phyloP scores from a whole-genome alignment of 2,113 vertebrate species.

The Psilopsiagon aymara region DNA sequence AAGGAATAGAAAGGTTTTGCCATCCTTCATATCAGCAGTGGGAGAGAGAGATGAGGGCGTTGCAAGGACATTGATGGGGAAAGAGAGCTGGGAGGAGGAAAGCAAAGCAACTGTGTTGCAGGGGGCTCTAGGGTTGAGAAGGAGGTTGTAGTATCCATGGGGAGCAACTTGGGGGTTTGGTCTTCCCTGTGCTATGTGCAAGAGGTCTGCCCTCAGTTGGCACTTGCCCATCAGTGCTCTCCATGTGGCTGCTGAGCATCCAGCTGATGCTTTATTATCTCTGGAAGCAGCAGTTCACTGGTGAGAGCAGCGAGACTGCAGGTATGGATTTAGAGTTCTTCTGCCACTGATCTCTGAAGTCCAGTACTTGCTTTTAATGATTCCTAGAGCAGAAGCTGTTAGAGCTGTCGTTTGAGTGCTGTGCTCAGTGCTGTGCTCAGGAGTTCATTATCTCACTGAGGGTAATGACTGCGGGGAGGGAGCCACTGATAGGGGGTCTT shows the following conservation, averaged over 20 bases:
- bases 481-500: neutral
- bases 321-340: neutral
- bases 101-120: neutral
- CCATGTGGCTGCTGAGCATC: neutral
- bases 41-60: neutral
- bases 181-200: accelerated
- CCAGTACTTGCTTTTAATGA: neutral
- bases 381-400: neutral
- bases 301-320: neutral
- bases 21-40: neutral
- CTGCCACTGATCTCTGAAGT: neutral
- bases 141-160: neutral
- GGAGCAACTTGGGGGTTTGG: neutral
- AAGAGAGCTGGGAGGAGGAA: neutral
- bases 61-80: neutral
- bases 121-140: neutral
- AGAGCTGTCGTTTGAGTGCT: neutral
- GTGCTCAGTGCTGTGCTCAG: neutral
- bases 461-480: neutral
- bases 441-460: neutral
- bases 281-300: neutral
- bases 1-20: neutral
- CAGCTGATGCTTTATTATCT: neutral
- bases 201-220: neutral
- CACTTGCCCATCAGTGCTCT: neutral